These are phyloP conservation scores for Rachycentron canadum DNA, from an alignment of 2,797 vertebrate genomes.

Conservation along the genomic window DNA sequence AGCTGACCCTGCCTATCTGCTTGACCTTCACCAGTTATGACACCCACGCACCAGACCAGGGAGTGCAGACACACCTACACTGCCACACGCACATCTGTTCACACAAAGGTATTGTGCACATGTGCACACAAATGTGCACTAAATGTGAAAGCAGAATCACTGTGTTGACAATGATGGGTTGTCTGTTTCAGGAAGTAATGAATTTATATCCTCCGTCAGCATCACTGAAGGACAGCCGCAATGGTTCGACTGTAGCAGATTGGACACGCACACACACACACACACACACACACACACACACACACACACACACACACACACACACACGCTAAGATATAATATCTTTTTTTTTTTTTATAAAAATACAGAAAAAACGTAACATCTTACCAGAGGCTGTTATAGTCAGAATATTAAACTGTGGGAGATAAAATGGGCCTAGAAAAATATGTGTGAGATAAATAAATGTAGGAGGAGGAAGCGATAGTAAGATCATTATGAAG, in stretches of 20 bases:
- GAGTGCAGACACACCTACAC: slow-evolving; percentile 23
- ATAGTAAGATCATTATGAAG: slow-evolving; percentile 13
- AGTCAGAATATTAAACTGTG: slow-evolving; percentile 25
- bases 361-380: slow-evolving; percentile 37
- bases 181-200: slow-evolving; percentile 71
- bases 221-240: slow-evolving; percentile 72
- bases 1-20: slow-evolving; percentile 64
- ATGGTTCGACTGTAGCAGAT: slow-evolving; percentile 39
- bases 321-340: slow-evolving; percentile 16
- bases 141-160: slow-evolving; percentile 44
- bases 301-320: slow-evolving; percentile 16
- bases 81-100: not conserved
- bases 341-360: slow-evolving; percentile 38
- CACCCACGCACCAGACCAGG: slow-evolving; percentile 46
- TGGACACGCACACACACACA: slow-evolving; percentile 17
- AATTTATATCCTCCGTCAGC: slow-evolving; percentile 77
- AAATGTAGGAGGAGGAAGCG: not conserved
- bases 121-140: slow-evolving; percentile 32
- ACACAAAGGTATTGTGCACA: slow-evolving; percentile 18
- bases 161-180: slow-evolving; percentile 65
- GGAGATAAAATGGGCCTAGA: slow-evolving; percentile 16
- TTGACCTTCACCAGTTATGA: slow-evolving; percentile 71
- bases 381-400: slow-evolving; percentile 22
- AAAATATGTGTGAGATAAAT: slow-evolving; percentile 17
- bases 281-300: not conserved